Evolutionary conservation across 2,888 invertebrate species (phyloP), one percentile per base, ranked within the genome.

Genomic region (Stenchaetothrips biformis): DNA sequence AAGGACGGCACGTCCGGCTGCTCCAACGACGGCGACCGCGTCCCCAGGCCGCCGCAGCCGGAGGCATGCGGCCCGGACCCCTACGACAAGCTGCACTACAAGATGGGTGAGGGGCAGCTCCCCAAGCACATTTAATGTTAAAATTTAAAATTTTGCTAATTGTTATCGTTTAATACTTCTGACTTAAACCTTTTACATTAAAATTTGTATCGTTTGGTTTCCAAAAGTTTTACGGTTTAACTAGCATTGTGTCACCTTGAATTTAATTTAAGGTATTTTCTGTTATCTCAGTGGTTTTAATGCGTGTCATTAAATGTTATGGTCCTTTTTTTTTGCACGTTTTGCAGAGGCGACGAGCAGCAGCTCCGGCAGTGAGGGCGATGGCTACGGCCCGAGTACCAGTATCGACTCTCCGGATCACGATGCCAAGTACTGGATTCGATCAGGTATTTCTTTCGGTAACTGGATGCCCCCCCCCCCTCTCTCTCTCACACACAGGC

Each of bases 321-420:
- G 1, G 4, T 37, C 37, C 37, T 25, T 74, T 80, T 83, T 83
- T 83, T 81, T 83, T 83, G 82, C 18, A 18, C 18, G 53, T 62
- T n/a, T 85, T 85, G 78, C 83, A 88, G 88, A 88, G 82, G 85
- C 87, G 83, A 86, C 86, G 83, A 90, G 90, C 84, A 90, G 90
- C 84, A 90, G 89, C 18, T 87, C 90, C 78, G 89, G 89, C 0
- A 90, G 90, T 82, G 89, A 90, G 82, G 88, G 88, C 81, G 90
- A 90, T 83, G 89, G 89, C 13, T 89, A 89, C 81, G 89, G 89
- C 79, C 89, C 89, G 47, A 90, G 90, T 82, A 90, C 89, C 21
- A 91, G 91, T 84, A 85, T 90, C 81, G 91, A 91, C 67, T 74
- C 67, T 11, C 67, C 67, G 67, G 67, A 83, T 90, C 91, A 83